Evolutionary conservation across 2,113 vertebrate species (phyloP), one percentile per base, ranked within the genome.

Genomic region (Echinops telfairi): DNA sequence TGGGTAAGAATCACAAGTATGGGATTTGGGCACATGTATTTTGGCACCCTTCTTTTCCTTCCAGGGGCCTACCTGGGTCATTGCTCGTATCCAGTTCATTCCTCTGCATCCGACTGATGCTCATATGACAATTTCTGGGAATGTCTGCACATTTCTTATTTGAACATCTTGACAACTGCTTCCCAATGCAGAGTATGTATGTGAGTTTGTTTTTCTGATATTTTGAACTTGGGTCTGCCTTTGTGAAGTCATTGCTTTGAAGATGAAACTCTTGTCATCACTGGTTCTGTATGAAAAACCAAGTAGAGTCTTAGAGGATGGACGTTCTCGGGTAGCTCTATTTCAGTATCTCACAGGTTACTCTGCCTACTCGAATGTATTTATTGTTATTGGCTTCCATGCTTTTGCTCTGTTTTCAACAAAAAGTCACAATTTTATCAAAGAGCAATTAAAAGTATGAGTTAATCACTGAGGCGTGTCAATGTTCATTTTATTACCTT

Each of bases 401-500:
- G 0, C 14, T 8, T 53, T 93, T 23, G 4, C n/a, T 91, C 11
- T 90, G 79, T 80, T 64, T 94, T 80, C 17, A 3, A 70, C 2
- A 66, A 64, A 43, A 22, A 66, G 23, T 81, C 79, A 70, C 17
- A 29, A 73, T 87, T 97, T 77, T 88, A 27, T 91, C 85, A 53
- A 47, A 91, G 97, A 95, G n/a, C 89, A 93, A 91, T 88, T 89
- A 92, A 96, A 97, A 93, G 85, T 60, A 93, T 9, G 85, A 25
- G 89, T 91, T 75, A 96, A 84, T 96, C 77, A 86, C 38, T 25
- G 17, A n/a, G 96, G 95, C 81, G 31, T 96, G 71, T 38, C 70
- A 73, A 17, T 60, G 17, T 94, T 96, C 66, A 87, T 97, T 96
- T 93, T 2, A 60, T 88, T 95, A 90, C 93, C 36, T 90, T 66